A percentile compares a stretch with the other conserved stretches of the same genome.
Conservation (phyloP, 2,113 vertebrate species). For the Myiagra hebetior region DNA sequence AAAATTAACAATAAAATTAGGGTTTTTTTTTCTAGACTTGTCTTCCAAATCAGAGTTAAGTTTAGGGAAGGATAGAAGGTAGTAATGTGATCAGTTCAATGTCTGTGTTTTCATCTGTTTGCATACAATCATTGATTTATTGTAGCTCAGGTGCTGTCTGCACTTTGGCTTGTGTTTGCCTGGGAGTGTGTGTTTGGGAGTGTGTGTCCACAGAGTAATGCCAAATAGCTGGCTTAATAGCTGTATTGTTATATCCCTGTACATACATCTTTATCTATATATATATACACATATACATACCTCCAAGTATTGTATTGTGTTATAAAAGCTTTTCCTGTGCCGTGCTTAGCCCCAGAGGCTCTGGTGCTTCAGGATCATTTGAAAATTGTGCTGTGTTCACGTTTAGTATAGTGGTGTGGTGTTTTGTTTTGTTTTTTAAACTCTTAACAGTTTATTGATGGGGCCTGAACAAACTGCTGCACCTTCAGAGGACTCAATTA, state of each 20-base stretch:
- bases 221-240: not conserved
- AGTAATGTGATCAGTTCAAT: not conserved
- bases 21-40: not conserved
- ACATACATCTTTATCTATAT: not conserved
- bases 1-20: not conserved
- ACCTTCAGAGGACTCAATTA: slow-evolving; percentile 51
- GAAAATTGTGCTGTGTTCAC: slow-evolving; percentile 18
- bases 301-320: not conserved
- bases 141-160: not conserved
- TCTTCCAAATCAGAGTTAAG: not conserved
- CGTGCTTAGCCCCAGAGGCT: not conserved
- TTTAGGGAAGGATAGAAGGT: not conserved
- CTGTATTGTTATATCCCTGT: not conserved
- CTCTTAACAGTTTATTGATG: slow-evolving; percentile 51
- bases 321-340: not conserved
- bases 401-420: not conserved
- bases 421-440: slow-evolving; percentile 38
- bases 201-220: not conserved
- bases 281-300: no score
- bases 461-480: slow-evolving; percentile 7
- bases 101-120: not conserved
- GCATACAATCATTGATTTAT: not conserved
- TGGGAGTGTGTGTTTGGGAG: not conserved
- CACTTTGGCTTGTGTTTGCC: not conserved
- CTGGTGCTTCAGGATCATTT: not conserved